Base-by-base conservation (phyloP, 2,113 vertebrate species). In the Takifugu flavidus region DNA sequence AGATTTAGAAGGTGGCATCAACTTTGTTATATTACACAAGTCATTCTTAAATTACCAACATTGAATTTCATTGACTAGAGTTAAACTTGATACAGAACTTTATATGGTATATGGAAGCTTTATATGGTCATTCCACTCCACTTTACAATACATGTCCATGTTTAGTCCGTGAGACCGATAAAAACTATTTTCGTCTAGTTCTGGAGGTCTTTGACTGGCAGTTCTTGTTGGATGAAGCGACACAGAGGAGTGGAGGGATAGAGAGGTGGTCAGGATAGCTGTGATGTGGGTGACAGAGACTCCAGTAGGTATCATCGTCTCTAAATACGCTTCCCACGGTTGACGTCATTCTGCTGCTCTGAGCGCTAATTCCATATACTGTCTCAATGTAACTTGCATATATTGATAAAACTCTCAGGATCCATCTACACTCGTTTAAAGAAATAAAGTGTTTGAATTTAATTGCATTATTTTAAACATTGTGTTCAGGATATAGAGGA, bases 121-220 rank as follows among this genome's bases (percentile, higher is more conserved):
- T 28, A 59, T 54, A 68, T 68, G 34, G 34, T 39, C 34, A 39
- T 45, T 58, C 54, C 49, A 65, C 56, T 56, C 51, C 27, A 44
- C n/a, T 56, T 14, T 59, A 60, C 71, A 77, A 50, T 74, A 75
- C 76, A 81, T 71, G 56, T 55, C 61, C 57, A 74, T 60, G 25
- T 56, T 53, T 55, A 72, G 59, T 72, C 66, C 59, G 39, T 25
- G 62, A 74, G 34, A 59, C 47, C 34, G 67, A 80, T 69, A 77
- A 74, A 70, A 74, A 77, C 69, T 62, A 70, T 76, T 62, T 60
- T 56, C 69, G 56, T 70, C 56, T 65, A 63, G 53, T 42, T 20
- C 60, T 78, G 71, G 34, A 39, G 34, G 34, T 39, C 34, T 79
- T 53, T 74, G 70, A 81, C 75, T 72, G 73, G 73, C 69, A 72